Evolutionary conservation across 1,140 invertebrate species (phyloP).

Genomic region (Zaprionus camerounensis): DNA sequence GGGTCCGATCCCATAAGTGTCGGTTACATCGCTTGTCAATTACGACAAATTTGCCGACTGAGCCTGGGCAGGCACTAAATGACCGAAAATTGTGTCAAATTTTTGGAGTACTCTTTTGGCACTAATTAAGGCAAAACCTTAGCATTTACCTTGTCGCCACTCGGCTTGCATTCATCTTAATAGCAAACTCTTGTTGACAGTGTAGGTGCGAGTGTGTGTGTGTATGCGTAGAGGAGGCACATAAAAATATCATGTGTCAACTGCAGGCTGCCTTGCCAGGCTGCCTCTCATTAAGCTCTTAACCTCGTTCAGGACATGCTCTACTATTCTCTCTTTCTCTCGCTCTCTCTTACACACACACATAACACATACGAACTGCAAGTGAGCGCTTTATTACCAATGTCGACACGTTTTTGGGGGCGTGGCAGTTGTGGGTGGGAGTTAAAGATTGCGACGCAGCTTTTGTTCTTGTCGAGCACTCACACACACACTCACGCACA

Average conservation of each 20-base stretch:
- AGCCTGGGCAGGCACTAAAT: slow-evolving; percentile 15
- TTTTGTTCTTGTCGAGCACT: slow-evolving; percentile 43
- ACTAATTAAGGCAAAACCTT: slow-evolving; percentile 78
- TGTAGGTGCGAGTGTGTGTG: not conserved
- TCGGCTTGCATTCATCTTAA: slow-evolving; percentile 45
- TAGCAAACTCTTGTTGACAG: slow-evolving; percentile 69
- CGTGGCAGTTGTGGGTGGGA: slow-evolving; percentile 5
- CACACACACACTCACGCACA: not conserved
- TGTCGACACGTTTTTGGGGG: slow-evolving; percentile 62
- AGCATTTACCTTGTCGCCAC: slow-evolving; percentile 73
- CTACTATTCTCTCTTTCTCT: not conserved
- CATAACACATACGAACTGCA: slow-evolving; percentile 55
- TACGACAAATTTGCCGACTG: slow-evolving; percentile 12
- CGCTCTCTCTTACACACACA: not conserved
- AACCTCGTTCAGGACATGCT: slow-evolving; percentile 64
- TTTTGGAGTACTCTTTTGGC: slow-evolving; percentile 59
- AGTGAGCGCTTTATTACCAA: slow-evolving; percentile 78
- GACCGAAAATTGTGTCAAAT: slow-evolving; percentile 60
- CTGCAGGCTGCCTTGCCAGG: slow-evolving; percentile 63
- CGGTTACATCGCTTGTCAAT: slow-evolving; percentile 28
- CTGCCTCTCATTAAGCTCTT: slow-evolving; percentile 77
- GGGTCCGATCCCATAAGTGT: not conserved
- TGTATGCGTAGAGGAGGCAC: slow-evolving; percentile 36
- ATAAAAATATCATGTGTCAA: slow-evolving; percentile 82
- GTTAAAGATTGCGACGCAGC: not conserved